Evolutionary conservation across 2,888 invertebrate genomes (phyloP).

Genomic region (Tetanocera ferruginea): DNA sequence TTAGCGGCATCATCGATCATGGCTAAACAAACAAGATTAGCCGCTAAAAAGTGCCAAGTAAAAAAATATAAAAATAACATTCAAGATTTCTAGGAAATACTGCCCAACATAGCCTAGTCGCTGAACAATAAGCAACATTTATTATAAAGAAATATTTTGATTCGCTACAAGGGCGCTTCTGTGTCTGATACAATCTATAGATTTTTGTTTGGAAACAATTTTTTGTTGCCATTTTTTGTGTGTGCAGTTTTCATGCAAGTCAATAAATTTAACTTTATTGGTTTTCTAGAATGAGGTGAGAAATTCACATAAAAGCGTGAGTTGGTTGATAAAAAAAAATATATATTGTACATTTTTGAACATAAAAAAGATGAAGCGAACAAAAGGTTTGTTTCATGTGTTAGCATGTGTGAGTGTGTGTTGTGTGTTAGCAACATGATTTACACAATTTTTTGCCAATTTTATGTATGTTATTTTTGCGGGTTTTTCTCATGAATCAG

Average conservation of each 20-base stretch:
- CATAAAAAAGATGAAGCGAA: not conserved
- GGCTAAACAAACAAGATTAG: not conserved
- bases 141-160: not conserved
- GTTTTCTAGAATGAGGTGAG: conserved; percentile 25
- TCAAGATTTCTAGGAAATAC: not conserved
- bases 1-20: conserved; percentile 13
- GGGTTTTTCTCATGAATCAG: not conserved
- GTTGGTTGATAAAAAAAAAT: not conserved
- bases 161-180: conserved; percentile 14
- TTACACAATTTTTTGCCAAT: conserved; percentile 12
- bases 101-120: not conserved
- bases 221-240: not conserved
- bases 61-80: not conserved
- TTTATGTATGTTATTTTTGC: not conserved
- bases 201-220: not conserved
- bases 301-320: conserved; percentile 18
- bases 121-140: not conserved
- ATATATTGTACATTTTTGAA: too few species aligned
- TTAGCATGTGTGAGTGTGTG: not conserved
- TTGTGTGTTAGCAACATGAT: conserved; percentile 9
- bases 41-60: not conserved
- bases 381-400: not conserved
- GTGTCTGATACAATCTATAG: not conserved
- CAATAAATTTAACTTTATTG: conserved; percentile 33
- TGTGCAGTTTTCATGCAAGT: conserved; percentile 11